Conservation (phyloP, 1,140 invertebrate species). For the Pseudomyrmex cubaensis region DNA sequence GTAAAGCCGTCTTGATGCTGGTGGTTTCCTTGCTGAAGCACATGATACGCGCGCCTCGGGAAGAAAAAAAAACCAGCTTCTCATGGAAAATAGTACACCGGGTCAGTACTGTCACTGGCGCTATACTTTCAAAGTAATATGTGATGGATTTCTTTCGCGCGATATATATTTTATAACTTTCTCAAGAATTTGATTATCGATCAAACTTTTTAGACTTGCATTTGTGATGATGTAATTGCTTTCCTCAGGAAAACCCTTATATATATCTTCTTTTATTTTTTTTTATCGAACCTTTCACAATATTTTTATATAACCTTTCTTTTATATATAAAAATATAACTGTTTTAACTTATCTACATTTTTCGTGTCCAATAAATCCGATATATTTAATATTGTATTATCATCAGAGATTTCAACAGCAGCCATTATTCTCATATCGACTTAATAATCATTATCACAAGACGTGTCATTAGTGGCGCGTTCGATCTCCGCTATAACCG, state of each 20-base stretch:
- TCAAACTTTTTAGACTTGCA: background rate
- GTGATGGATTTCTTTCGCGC: background rate
- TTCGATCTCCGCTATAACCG: constrained; percentile 52
- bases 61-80: constrained; percentile 4
- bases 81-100: constrained; percentile 1
- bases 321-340: background rate
- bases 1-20: constrained; percentile 38
- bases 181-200: constrained; percentile 9
- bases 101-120: background rate
- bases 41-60: constrained; percentile 7
- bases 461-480: constrained; percentile 61
- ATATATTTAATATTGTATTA: background rate
- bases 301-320: background rate
- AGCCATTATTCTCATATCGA: background rate
- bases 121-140: constrained; percentile 10
- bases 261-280: no score
- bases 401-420: background rate
- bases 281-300: no score
- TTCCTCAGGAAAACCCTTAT: no score
- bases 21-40: constrained; percentile 36
- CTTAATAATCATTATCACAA: constrained; percentile 30
- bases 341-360: background rate
- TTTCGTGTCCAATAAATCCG: background rate
- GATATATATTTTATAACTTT: background rate
- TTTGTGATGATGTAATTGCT: background rate